phyloP scores from a whole-genome alignment of 1,140 invertebrate species.

The Tetraneura akinire region DNA sequence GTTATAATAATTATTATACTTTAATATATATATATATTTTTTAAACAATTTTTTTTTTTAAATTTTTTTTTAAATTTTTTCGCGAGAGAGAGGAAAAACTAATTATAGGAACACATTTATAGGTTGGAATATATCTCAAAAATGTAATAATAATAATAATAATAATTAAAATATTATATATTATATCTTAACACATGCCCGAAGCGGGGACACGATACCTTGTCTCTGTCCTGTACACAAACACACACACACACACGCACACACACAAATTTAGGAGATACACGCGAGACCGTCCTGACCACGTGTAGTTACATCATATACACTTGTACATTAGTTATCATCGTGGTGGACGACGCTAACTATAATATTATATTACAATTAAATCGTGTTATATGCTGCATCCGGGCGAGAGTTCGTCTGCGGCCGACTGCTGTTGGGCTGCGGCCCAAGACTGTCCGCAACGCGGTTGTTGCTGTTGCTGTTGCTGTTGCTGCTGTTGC shows the following conservation, averaged over 20 bases:
- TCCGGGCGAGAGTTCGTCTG: slow-evolving; percentile 62
- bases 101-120: slow-evolving; percentile 41
- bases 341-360: no score
- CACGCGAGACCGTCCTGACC: no score
- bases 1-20: not conserved
- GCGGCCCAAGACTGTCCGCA: slow-evolving; percentile 52
- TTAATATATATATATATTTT: not conserved
- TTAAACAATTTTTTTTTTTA: not conserved
- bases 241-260: not conserved
- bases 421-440: slow-evolving; percentile 54
- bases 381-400: slow-evolving; percentile 58
- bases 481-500: slow-evolving; percentile 40
- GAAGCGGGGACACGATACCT: slow-evolving; percentile 38
- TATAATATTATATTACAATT: no score
- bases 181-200: slow-evolving; percentile 6
- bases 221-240: slow-evolving; percentile 24
- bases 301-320: no score
- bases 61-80: not conserved
- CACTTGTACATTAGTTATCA: no score
- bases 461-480: slow-evolving; percentile 53
- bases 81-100: slow-evolving; percentile 13
- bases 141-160: not conserved
- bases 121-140: slow-evolving; percentile 39
- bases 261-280: no score
- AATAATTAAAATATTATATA: not conserved